A percentile compares a stretch with the other conserved stretches of the same genome.
These are phyloP conservation scores for Peromyscus maniculatus DNA, from an alignment of 2,113 vertebrate genomes.

Conservation along the genomic window DNA sequence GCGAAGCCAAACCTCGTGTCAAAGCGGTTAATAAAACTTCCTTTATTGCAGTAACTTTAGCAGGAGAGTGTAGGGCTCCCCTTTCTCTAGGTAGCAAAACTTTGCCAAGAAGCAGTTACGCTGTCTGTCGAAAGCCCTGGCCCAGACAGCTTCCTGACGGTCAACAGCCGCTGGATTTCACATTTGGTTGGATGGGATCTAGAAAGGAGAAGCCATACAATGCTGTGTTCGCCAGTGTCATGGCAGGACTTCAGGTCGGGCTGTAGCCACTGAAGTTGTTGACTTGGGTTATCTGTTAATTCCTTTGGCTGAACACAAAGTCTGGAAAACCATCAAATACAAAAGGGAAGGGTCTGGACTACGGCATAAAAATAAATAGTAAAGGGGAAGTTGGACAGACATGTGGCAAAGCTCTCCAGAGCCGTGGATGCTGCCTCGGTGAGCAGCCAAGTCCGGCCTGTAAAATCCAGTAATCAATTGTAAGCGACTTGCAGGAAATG, in stretches of 20 bases:
- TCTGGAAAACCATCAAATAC: constrained; percentile 78
- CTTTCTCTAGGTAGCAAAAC: constrained; percentile 56
- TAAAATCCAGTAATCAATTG: constrained; percentile 67
- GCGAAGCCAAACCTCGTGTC: constrained; percentile 50
- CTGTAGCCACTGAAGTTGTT: constrained; percentile 71
- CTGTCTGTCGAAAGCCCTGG: neutral
- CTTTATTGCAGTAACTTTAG: constrained; percentile 44
- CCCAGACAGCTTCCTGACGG: constrained; percentile 46
- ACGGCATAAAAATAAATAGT: constrained; percentile 80
- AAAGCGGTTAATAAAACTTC: constrained; percentile 69
- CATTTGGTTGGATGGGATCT: constrained; percentile 42
- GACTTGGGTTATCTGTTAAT: constrained; percentile 79
- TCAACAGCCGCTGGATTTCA: constrained; percentile 54
- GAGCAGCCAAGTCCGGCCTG: constrained; percentile 74
- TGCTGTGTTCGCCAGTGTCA: constrained; percentile 34
- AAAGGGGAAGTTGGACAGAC: constrained; percentile 71
- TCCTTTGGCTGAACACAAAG: constrained; percentile 72
- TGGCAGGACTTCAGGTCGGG: constrained; percentile 52
- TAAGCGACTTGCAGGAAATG: constrained; percentile 66
- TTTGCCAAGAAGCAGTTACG: constrained; percentile 59
- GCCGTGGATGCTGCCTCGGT: constrained; percentile 48
- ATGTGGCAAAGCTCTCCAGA: constrained; percentile 69
- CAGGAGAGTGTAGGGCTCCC: constrained; percentile 13
- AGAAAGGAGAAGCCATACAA: constrained; percentile 53
- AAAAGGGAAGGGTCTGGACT: constrained; percentile 78